Conservation (phyloP, 2,113 vertebrate genomes). For the Merops nubicus region DNA sequence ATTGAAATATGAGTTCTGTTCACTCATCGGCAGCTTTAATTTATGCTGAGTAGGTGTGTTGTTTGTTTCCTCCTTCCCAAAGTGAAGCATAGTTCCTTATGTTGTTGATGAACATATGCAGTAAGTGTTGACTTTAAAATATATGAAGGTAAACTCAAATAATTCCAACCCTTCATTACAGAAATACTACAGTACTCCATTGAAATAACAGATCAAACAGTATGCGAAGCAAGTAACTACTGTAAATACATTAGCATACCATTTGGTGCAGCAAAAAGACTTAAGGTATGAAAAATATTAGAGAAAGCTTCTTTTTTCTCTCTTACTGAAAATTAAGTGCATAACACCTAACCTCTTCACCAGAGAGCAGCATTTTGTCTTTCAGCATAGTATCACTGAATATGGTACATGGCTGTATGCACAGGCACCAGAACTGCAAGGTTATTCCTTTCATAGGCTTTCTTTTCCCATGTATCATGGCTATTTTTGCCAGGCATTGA, state of each 20-base stretch:
- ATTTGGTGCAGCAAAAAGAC: background rate
- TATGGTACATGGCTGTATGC: too few species aligned
- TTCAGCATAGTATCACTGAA: background rate
- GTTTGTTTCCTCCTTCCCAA: background rate
- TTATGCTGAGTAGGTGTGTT: background rate
- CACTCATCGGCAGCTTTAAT: background rate
- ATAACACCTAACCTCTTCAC: background rate
- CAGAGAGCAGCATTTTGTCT: background rate
- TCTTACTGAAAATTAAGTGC: background rate
- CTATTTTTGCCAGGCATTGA: background rate
- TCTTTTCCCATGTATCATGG: background rate
- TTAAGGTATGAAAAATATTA: background rate
- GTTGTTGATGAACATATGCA: background rate
- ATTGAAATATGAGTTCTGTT: background rate
- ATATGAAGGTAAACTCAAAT: background rate
- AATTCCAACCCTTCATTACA: background rate
- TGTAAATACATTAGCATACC: background rate
- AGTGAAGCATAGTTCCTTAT: background rate
- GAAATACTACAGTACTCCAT: background rate
- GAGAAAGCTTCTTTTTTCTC: background rate
- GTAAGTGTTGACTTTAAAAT: background rate
- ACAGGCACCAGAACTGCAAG: accelerated
- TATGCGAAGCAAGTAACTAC: background rate
- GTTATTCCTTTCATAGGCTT: background rate
- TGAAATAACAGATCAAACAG: background rate